Evolutionary conservation across 1,140 invertebrate genomes (phyloP).

Genomic region (Callitettix versicolor): DNA sequence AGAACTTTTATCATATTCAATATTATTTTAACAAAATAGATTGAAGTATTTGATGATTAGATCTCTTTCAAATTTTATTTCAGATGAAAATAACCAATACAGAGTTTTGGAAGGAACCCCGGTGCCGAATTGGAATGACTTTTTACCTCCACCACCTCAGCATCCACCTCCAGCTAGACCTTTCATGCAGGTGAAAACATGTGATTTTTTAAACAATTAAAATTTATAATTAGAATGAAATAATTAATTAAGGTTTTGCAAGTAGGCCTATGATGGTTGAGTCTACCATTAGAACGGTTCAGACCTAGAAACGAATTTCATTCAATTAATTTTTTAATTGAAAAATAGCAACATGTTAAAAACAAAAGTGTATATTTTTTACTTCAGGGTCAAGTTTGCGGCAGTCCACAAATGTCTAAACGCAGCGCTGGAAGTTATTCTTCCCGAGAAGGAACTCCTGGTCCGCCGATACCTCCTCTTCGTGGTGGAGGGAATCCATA

Average conservation of each 20-base stretch:
- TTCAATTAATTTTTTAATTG: too few relatives aligned
- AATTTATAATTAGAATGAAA: too few relatives aligned
- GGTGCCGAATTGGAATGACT: slow-evolving; percentile 63
- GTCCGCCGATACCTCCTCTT: background rate
- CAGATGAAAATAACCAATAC: slow-evolving; percentile 11
- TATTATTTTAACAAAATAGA: background rate
- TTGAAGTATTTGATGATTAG: background rate
- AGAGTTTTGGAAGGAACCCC: slow-evolving; percentile 7
- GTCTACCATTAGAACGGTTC: too few relatives aligned
- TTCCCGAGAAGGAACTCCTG: slow-evolving; percentile 2
- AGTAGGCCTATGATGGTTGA: too few relatives aligned
- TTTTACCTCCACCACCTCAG: slow-evolving; percentile 67
- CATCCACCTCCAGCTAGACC: slow-evolving; percentile 54
- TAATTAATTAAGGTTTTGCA: too few relatives aligned
- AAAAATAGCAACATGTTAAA: too few relatives aligned
- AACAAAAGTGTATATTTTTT: too few relatives aligned
- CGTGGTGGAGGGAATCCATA: background rate
- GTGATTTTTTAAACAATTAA: too few relatives aligned
- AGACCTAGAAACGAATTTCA: too few relatives aligned
- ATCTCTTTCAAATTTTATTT: background rate
- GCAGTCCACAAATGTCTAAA: slow-evolving; percentile 17
- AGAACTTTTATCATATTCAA: background rate
- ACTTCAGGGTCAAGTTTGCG: slow-evolving; percentile 5
- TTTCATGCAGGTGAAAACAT: background rate
- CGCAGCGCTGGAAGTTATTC: slow-evolving; percentile 4